Conservation (phyloP, 1,140 invertebrate genomes). For the Acromyrmex heyeri region DNA sequence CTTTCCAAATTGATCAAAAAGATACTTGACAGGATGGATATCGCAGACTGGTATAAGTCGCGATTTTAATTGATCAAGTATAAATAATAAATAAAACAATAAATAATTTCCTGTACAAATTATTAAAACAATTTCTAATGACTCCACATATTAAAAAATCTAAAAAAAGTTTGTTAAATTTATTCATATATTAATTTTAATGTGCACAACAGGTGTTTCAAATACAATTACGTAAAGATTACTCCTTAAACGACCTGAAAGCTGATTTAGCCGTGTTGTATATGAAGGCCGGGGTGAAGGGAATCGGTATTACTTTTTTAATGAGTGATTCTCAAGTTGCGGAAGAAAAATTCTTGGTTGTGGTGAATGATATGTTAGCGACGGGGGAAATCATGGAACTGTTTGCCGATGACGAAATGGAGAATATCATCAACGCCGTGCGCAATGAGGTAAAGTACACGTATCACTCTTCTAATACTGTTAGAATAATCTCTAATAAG, state of each 20-base stretch:
- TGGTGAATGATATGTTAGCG: slow-evolving; percentile 97
- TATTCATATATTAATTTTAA: neutral
- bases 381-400: slow-evolving; percentile 97
- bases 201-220: slow-evolving; percentile 87
- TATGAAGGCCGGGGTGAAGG: slow-evolving; percentile 95
- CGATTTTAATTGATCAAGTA: neutral
- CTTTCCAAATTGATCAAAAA: neutral
- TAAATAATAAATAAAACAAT: neutral
- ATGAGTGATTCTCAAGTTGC: slow-evolving; percentile 98
- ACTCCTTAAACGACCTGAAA: slow-evolving; percentile 94
- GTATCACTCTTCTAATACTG: neutral
- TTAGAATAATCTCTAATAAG: neutral
- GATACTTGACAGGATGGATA: slow-evolving; percentile 22
- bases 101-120: neutral
- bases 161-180: neutral
- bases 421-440: slow-evolving; percentile 94
- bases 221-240: slow-evolving; percentile 96
- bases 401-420: slow-evolving; percentile 96
- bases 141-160: neutral
- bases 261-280: slow-evolving; percentile 94
- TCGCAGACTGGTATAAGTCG: neutral
- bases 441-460: slow-evolving; percentile 91
- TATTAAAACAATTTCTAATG: neutral
- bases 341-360: slow-evolving; percentile 96
- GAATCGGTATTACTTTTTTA: slow-evolving; percentile 94